phyloP scores from a whole-genome alignment of 2,797 vertebrate species.

The Ceryle rudis region DNA sequence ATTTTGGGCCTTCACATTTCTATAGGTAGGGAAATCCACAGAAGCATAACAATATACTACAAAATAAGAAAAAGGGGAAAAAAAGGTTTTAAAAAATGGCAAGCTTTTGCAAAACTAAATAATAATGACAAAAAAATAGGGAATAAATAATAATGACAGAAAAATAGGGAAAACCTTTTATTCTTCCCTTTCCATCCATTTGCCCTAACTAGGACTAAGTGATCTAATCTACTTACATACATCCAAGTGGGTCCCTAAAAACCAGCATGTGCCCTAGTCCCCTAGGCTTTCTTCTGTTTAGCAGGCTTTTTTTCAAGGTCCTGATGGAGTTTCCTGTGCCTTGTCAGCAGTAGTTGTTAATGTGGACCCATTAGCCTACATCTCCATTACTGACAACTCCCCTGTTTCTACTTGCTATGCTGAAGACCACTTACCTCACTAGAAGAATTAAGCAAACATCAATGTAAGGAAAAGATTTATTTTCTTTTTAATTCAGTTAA shows the following conservation, averaged over 20 bases:
- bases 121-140: neutral
- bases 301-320: neutral
- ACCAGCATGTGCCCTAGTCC: too few species aligned
- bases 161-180: neutral
- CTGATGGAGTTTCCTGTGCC: neutral
- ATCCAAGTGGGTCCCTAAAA: neutral
- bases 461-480: neutral
- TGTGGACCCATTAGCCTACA: neutral
- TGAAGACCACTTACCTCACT: neutral
- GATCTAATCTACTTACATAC: neutral
- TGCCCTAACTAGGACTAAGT: neutral
- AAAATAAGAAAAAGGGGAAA: too few species aligned
- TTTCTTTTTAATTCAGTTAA: neutral
- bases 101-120: neutral
- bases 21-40: accelerated
- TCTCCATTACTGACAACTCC: neutral
- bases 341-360: neutral
- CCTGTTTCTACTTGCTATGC: neutral
- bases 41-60: neutral
- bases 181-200: neutral
- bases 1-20: neutral
- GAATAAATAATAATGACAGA: neutral
- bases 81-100: too few species aligned
- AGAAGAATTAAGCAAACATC: neutral
- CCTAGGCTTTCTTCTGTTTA: neutral